Evolutionary conservation across 2,113 vertebrate genomes (phyloP).

Genomic region (Brachionichthys hirsutus): DNA sequence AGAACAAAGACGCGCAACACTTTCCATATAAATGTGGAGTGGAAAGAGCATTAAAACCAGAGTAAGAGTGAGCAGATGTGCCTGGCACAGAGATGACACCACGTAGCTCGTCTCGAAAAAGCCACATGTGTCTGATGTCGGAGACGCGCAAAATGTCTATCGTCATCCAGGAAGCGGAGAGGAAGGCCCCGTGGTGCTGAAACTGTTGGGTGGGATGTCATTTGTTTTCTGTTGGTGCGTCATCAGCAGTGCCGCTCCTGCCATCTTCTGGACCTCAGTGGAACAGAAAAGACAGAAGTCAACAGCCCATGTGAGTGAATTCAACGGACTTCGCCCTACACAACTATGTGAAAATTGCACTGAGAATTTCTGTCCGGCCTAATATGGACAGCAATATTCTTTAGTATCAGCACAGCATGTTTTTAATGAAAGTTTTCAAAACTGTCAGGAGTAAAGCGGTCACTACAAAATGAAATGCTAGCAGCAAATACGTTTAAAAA

Average conservation of each 20-base stretch:
- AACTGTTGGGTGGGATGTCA: conserved; percentile 38
- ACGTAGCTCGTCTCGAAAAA: conserved; percentile 66
- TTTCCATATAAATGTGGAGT: conserved; percentile 71
- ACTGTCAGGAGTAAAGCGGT: too few relatives aligned
- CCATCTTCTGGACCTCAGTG: conserved; percentile 69
- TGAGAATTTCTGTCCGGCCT: neutral
- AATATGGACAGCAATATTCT: too few relatives aligned
- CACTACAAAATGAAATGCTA: too few relatives aligned
- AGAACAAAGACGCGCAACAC: conserved; percentile 65
- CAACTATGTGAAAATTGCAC: neutral
- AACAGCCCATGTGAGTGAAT: neutral
- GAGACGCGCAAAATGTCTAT: conserved; percentile 56
- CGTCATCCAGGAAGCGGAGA: conserved; percentile 37
- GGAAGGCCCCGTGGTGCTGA: conserved; percentile 52
- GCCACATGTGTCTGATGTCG: conserved; percentile 68
- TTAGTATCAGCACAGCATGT: too few relatives aligned
- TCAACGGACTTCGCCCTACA: too few relatives aligned
- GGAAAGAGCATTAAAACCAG: conserved; percentile 71
- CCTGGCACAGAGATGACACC: conserved; percentile 68
- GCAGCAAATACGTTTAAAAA: too few relatives aligned
- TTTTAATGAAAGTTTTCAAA: too few relatives aligned
- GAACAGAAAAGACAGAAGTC: conserved; percentile 22
- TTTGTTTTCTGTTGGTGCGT: conserved; percentile 22
- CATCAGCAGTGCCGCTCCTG: conserved; percentile 68
- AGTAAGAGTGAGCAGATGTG: conserved; percentile 72